Evolutionary conservation across 2,888 invertebrate species (phyloP), one percentile per base, ranked within the genome.

Genomic region (Perithous albicinctus): DNA sequence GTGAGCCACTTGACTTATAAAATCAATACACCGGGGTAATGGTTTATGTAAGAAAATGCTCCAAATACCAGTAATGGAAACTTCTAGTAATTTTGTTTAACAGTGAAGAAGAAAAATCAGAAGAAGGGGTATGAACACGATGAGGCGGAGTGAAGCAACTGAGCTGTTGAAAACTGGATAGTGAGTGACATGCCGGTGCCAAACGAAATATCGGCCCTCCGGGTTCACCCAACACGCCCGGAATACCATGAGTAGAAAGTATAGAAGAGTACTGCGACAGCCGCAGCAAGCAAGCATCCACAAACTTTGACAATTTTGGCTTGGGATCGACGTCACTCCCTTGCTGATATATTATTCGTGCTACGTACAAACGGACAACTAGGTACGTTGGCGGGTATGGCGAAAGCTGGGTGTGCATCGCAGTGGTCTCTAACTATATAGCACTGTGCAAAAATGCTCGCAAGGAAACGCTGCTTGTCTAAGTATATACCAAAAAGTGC

Each of bases 301-400:
- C 66, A 86, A 89, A 88, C 86, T 87, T 89, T 87, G 83, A 88
- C 87, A 87, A 89, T 89, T 89, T 87, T 82, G 83, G 83, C 80
- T 79, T 76, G 56, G 46, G 80, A 86, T 88, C 79, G 88, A 87
- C 86, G 83, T 75, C 63, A 67, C 69, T 77, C 46, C 74, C 32
- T 29, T 35, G 59, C 78, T 85, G 85, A 88, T 88, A 85, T 87
- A 88, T 88, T 87, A 88, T 87, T 86, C 85, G 84, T 82, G 63
- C 78, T 78, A 81, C 82, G 82, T 85, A 78, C 78, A 67, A 72
- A 77, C 72, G 72, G 80, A 80, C 64, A 61, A 74, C 64, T 78
- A 51, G n/a, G 77, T 35, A 69, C 51, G 59, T 59, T 38, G 54
- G 43, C 26, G 23, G 59, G n/a, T n/a, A n/a, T 54, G 63, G 32